Conservation (phyloP, 2,888 invertebrate genomes). For the Zelleria hepariella region DNA sequence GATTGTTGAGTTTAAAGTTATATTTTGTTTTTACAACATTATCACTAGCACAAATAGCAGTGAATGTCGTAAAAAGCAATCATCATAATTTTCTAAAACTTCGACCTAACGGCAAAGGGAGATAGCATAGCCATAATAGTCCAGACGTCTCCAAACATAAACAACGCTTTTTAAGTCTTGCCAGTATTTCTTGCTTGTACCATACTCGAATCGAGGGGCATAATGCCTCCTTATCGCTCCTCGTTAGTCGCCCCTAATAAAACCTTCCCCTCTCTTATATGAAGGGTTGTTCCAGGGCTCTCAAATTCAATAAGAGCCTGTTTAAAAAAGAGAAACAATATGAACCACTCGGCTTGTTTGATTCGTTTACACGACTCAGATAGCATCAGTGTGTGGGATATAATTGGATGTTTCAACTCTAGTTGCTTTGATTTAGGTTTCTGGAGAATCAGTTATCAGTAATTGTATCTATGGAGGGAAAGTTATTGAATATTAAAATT, state of each 20-base stretch:
- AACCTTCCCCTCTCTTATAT: constrained; percentile 61
- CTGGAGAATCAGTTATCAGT: neutral
- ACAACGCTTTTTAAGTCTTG: neutral
- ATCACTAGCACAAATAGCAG: too few species aligned
- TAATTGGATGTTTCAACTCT: constrained; percentile 2
- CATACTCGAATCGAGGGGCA: constrained; percentile 40
- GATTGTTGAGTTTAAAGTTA: too few species aligned
- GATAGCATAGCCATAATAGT: neutral
- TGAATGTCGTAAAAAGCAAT: neutral
- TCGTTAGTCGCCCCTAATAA: constrained; percentile 69
- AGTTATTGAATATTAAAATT: neutral
- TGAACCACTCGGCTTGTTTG: constrained; percentile 11
- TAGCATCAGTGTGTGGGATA: constrained; percentile 4
- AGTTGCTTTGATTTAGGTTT: neutral
- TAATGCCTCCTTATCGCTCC: constrained; percentile 64
- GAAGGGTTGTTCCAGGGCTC: constrained; percentile 56
- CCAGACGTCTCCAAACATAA: neutral
- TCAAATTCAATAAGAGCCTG: constrained; percentile 65
- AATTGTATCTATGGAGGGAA: neutral
- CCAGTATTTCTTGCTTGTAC: constrained; percentile 15
- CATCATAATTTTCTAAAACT: neutral
- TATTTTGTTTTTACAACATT: too few species aligned
- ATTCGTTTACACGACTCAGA: constrained; percentile 10
- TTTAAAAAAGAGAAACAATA: constrained; percentile 62
- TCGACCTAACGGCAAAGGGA: neutral